Evolutionary conservation across 2,797 vertebrate genomes (phyloP), one percentile per base, ranked within the genome.

Genomic region (Psittacula echo): DNA sequence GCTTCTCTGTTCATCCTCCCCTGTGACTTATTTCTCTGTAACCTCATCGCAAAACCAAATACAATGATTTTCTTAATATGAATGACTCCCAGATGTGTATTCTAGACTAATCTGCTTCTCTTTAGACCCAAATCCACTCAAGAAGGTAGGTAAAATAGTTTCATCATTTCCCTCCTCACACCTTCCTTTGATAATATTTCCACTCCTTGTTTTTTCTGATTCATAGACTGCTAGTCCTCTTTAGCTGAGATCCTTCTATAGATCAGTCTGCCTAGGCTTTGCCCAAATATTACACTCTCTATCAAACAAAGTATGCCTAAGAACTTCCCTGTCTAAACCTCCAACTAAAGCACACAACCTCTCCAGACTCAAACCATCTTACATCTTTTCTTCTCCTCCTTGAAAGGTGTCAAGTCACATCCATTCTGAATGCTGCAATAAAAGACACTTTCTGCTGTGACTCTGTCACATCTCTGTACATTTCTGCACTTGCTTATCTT

Each of bases 41-140:
- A 89, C 24, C 16, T 93, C 78, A 85, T 60, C 60, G 76, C n/a
- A 83, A 87, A 92, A 70, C 11, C 7, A 56, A 92, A 85, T 37
- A 58, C 17, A 79, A 67, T 56, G 8, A 60, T 74, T 90, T 87
- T 79, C 47, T 70, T 79, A 60, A 47, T 51, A 82, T 44, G 19
- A 10, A 60, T 86, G 37, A 37, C 24, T 92, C 75, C 42, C 81
- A 95, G 42, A 76, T 16, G 27, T 47, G 15, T 64, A 30, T 20
- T 80, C 37, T 76, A 90, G 65, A 83, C 15, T 30, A 39, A 66
- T 53, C 23, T 51, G 23, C 18, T 90, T 88, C 32, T 75, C 62
- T 58, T 26, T 58, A 81, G 21, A 78, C 13, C 21, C 61, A 68
- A 18, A 88, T 7, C 29, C 18, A 27, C 34, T 41, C 50, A 70